Percentiles rank a stretch among this genome's conserved stretches.
phyloP scores from a whole-genome alignment of 92 coral and sea anemone genomes.

The Anthopleura xanthogrammica region DNA sequence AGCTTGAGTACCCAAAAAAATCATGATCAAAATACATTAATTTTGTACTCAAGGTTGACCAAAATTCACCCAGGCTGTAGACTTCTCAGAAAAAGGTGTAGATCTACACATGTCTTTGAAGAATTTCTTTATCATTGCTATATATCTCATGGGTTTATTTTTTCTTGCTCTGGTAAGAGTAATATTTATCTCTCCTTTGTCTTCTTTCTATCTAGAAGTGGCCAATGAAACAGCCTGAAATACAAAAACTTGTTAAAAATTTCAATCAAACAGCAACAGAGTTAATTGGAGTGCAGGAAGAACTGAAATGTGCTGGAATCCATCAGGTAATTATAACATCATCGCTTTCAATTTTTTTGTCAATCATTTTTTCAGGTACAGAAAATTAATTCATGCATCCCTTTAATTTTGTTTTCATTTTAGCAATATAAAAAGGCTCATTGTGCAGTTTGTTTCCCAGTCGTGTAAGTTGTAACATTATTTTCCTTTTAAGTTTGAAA shows the following conservation, averaged over 20 bases:
- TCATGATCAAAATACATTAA: too few relatives aligned
- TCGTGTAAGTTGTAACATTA: constrained; percentile 10
- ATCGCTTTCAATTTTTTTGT: too few relatives aligned
- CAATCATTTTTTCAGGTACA: too few relatives aligned
- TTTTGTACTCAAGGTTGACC: neutral
- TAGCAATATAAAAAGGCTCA: constrained; percentile 29
- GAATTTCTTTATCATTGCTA: too few relatives aligned
- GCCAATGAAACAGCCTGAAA: neutral
- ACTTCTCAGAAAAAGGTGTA: too few relatives aligned
- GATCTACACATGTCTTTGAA: too few relatives aligned
- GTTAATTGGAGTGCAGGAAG: neutral
- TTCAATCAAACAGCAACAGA: constrained; percentile 11
- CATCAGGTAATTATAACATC: constrained; percentile 1
- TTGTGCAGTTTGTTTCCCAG: constrained; percentile 36
- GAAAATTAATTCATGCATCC: too few relatives aligned
- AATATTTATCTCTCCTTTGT: neutral
- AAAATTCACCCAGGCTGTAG: too few relatives aligned
- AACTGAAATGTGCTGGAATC: constrained; percentile 7
- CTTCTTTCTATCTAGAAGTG: neutral
- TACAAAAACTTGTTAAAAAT: neutral
- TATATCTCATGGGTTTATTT: too few relatives aligned
- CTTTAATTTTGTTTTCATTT: neutral
- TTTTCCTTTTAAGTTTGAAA: neutral
- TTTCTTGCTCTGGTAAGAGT: too few relatives aligned
- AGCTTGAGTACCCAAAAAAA: too few relatives aligned